Conservation (phyloP, 2,888 invertebrate species). For the Netelia inedita region DNA sequence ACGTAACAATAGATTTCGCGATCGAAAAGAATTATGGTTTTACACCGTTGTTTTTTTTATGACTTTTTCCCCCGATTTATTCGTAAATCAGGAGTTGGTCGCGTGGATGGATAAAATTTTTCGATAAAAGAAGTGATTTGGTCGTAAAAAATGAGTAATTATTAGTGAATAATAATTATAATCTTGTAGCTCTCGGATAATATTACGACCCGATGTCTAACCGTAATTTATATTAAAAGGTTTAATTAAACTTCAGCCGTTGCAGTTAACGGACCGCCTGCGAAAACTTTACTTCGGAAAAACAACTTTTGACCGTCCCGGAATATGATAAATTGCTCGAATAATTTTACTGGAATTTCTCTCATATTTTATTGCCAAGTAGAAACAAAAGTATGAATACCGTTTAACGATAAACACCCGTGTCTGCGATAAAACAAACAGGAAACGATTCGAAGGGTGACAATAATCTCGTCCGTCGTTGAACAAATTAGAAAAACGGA, state of each 20-base stretch:
- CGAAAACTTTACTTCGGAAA: background rate
- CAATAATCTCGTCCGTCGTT: background rate
- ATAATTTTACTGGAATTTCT: background rate
- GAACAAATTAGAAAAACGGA: slow-evolving; percentile 26
- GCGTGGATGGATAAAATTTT: too few species aligned
- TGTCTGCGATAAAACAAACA: background rate
- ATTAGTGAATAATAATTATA: too few species aligned
- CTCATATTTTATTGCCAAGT: too few species aligned
- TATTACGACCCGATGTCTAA: too few species aligned
- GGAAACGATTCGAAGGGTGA: background rate
- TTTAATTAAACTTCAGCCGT: too few species aligned
- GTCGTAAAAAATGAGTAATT: too few species aligned
- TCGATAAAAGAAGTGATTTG: too few species aligned
- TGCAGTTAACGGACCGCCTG: too few species aligned
- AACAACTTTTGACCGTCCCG: background rate
- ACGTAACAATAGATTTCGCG: slow-evolving; percentile 26
- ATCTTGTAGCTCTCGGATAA: too few species aligned
- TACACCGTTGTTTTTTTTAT: background rate
- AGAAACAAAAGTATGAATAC: too few species aligned
- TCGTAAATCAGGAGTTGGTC: background rate
- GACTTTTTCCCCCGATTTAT: background rate
- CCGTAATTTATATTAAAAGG: too few species aligned
- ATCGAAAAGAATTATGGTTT: slow-evolving; percentile 1
- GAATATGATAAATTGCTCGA: background rate
- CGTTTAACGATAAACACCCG: too few species aligned